A percentile compares a stretch with the other conserved stretches of the same genome.
Evolutionary conservation across 2,113 vertebrate genomes (phyloP).

Genomic region (Macquaria australasica): DNA sequence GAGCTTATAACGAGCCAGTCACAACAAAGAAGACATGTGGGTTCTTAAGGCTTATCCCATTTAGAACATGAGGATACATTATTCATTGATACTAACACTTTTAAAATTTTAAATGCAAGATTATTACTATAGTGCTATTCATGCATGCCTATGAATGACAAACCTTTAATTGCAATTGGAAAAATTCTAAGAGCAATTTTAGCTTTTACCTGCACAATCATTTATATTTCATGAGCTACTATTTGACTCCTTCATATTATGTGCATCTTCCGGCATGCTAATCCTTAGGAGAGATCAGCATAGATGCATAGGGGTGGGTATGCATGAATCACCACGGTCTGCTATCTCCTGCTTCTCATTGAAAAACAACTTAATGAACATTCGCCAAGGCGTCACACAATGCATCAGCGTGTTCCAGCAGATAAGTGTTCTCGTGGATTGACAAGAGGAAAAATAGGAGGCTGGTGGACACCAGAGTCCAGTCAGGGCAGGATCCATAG

Average conservation of each 20-base stretch:
- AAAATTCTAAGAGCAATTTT: constrained; percentile 27
- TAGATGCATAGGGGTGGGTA: constrained; percentile 48
- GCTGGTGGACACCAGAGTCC: constrained; percentile 69
- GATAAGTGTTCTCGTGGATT: constrained; percentile 80
- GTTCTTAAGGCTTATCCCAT: constrained; percentile 5
- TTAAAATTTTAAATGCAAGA: constrained; percentile 31
- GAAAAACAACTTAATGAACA: constrained; percentile 86
- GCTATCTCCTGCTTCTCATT: constrained; percentile 73
- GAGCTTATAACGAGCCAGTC: constrained; percentile 15
- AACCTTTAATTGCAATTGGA: constrained; percentile 36
- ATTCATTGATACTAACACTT: constrained; percentile 24
- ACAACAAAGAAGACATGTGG: constrained; percentile 18
- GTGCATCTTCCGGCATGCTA: constrained; percentile 58
- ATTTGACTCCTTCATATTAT: constrained; percentile 63
- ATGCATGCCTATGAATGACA: constrained; percentile 19
- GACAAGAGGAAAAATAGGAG: constrained; percentile 74
- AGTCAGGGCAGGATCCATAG: constrained; percentile 69
- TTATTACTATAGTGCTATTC: constrained; percentile 6
- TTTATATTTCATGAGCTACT: constrained; percentile 68
- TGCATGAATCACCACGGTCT: constrained; percentile 70
- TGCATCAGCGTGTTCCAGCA: constrained; percentile 74
- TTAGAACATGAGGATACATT: constrained; percentile 22
- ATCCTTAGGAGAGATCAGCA: constrained; percentile 54
- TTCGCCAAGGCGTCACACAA: constrained; percentile 76
- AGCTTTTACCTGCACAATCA: constrained; percentile 56